Evolutionary conservation across 2,113 vertebrate species (phyloP).

Genomic region (Neodon shergylaensis): DNA sequence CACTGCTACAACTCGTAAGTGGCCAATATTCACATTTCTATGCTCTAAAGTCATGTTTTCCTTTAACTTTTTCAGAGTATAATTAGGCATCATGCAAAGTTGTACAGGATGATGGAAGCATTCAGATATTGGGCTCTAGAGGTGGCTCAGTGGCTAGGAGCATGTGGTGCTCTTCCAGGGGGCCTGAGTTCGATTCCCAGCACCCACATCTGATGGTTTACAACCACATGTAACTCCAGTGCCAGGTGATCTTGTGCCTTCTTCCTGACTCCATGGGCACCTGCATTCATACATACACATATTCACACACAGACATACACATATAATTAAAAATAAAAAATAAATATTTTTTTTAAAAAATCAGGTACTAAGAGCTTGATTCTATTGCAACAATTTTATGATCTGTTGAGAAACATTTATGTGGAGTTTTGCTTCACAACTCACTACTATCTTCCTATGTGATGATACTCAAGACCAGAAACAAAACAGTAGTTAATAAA

Average conservation of each 20-base stretch:
- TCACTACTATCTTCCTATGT: not conserved
- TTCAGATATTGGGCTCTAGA: not conserved
- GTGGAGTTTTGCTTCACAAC: not conserved
- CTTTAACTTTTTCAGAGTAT: not conserved
- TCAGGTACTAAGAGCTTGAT: not conserved
- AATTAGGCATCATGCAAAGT: too few relatives aligned
- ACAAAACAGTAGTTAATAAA: not conserved
- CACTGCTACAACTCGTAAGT: conserved; percentile 34
- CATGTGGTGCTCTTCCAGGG: not conserved
- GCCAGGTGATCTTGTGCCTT: too few relatives aligned
- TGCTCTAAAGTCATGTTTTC: too few relatives aligned
- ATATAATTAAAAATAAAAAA: not conserved
- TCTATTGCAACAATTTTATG: not conserved
- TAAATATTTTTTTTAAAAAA: not conserved
- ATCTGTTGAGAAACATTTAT: not conserved
- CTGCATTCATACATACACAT: not conserved
- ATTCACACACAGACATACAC: not conserved
- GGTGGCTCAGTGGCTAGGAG: not conserved
- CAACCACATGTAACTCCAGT: too few relatives aligned
- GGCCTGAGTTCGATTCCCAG: not conserved
- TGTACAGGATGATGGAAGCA: not conserved
- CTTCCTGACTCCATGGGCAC: not conserved
- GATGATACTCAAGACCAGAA: not conserved
- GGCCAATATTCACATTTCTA: not conserved
- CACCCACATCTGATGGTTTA: not conserved